Conservation (phyloP, 2,797 vertebrate species). For the Malacoctenus gilli region DNA sequence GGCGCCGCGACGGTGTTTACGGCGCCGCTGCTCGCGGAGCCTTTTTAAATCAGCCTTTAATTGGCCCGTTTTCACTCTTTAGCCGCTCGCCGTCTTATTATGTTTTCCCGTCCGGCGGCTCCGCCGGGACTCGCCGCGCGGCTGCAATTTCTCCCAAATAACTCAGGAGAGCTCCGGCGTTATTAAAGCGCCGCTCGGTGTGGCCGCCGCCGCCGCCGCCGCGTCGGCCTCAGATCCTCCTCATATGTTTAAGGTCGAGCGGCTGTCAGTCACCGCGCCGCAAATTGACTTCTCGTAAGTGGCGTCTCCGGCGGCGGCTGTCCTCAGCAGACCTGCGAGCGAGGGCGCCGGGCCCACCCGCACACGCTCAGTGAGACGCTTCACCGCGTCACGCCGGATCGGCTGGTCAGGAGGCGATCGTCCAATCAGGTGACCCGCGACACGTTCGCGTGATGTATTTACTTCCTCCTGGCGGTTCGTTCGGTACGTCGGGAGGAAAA, state of each 20-base stretch:
- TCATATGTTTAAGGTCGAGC: neutral
- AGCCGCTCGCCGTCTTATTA: constrained; percentile 22
- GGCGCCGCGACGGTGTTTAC: constrained; percentile 39
- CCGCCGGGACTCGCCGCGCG: constrained; percentile 13
- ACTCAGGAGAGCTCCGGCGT: constrained; percentile 17
- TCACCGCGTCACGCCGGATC: too few species aligned
- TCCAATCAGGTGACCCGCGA: too few species aligned
- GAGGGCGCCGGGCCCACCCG: too few species aligned
- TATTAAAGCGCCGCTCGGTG: constrained; percentile 26
- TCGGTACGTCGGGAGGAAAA: too few species aligned
- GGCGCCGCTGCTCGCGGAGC: constrained; percentile 21
- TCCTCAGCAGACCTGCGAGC: constrained; percentile 1
- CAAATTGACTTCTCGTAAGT: neutral
- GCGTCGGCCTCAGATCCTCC: neutral
- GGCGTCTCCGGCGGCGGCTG: neutral
- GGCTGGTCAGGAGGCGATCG: too few species aligned
- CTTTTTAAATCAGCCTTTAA: constrained; percentile 43
- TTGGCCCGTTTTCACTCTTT: constrained; percentile 27
- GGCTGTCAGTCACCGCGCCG: constrained; percentile 16
- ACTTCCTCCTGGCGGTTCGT: too few species aligned
- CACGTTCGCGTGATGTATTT: too few species aligned
- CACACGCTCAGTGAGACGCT: too few species aligned
- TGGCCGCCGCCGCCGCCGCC: neutral
- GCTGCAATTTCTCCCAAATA: constrained; percentile 28
- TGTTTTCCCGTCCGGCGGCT: neutral